A percentile compares a stretch with the other conserved stretches of the same genome.
These are phyloP conservation scores for Epinephelus fuscoguttatus DNA, from an alignment of 2,113 vertebrate species.

Conservation along the genomic window DNA sequence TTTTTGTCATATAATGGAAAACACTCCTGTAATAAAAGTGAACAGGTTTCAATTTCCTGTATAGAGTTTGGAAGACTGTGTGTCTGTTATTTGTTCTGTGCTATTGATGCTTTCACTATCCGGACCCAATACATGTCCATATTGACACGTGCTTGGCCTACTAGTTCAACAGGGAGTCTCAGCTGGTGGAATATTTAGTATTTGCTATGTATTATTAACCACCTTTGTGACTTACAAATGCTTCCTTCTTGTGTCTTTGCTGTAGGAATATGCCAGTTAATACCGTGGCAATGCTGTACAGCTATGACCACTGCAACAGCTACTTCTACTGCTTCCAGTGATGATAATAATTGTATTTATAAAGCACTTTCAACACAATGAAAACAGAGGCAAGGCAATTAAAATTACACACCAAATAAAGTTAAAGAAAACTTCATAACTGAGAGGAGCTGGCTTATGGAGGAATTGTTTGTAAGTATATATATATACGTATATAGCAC, in stretches of 20 bases:
- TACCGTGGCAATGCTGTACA: neutral
- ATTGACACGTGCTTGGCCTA: neutral
- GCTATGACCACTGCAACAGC: neutral
- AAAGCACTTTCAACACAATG: neutral
- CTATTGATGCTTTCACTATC: neutral
- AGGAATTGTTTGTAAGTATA: too few relatives aligned
- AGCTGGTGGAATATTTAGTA: conserved; percentile 22
- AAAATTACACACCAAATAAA: neutral
- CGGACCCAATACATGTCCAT: conserved; percentile 1
- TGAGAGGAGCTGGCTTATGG: neutral
- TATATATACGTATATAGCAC: too few relatives aligned
- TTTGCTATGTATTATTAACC: conserved; percentile 21
- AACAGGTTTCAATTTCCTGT: conserved; percentile 1
- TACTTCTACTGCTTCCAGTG: neutral
- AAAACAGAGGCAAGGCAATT: neutral
- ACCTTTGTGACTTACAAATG: conserved; percentile 5
- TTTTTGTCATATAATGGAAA: neutral
- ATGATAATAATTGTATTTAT: too few relatives aligned
- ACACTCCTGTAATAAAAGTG: conserved; percentile 4
- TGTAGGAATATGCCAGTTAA: neutral
- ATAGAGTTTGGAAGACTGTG: neutral
- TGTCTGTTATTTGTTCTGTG: conserved; percentile 16
- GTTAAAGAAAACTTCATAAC: neutral
- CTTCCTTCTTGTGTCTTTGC: conserved; percentile 7
- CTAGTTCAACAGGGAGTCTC: conserved; percentile 11